Evolutionary conservation across 2,888 invertebrate genomes (phyloP).

Genomic region (Lasioglossum villosulum): DNA sequence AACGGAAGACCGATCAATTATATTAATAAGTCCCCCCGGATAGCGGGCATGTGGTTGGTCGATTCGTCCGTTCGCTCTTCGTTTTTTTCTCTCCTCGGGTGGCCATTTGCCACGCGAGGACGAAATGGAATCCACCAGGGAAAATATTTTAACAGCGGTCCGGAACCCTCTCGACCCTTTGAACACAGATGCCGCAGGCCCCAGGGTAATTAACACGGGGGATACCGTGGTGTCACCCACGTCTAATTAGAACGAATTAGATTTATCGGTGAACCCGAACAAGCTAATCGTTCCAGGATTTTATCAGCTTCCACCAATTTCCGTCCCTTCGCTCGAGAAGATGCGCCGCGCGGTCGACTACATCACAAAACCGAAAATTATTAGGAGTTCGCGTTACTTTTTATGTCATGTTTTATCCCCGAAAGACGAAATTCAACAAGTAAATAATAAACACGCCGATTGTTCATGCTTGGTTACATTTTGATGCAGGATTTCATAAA

Average conservation of each 20-base stretch:
- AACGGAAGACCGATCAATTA: slow-evolving; percentile 73
- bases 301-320: background rate
- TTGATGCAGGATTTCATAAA: slow-evolving; percentile 84
- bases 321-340: background rate
- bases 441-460: background rate
- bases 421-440: background rate
- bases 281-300: slow-evolving; percentile 29
- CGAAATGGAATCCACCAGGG: slow-evolving; percentile 11
- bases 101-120: slow-evolving; percentile 56
- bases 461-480: slow-evolving; percentile 43
- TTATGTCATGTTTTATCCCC: background rate
- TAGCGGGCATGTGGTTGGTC: slow-evolving; percentile 30
- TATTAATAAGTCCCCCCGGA: slow-evolving; percentile 62
- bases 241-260: slow-evolving; percentile 72
- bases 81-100: slow-evolving; percentile 20
- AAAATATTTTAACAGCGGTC: slow-evolving; percentile 59
- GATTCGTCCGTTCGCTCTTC: slow-evolving; percentile 15
- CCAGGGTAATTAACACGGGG: slow-evolving; percentile 63
- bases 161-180: slow-evolving; percentile 18
- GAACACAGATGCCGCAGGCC: slow-evolving; percentile 53
- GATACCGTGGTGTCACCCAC: slow-evolving; percentile 61
- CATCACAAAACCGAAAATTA: background rate
- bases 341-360: background rate
- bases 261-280: slow-evolving; percentile 59
- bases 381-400: background rate